Percentiles rank a stretch among this genome's conserved stretches.
These are phyloP conservation scores for Thryonomys swinderianus DNA, from an alignment of 2,113 vertebrate genomes.

Conservation along the genomic window DNA sequence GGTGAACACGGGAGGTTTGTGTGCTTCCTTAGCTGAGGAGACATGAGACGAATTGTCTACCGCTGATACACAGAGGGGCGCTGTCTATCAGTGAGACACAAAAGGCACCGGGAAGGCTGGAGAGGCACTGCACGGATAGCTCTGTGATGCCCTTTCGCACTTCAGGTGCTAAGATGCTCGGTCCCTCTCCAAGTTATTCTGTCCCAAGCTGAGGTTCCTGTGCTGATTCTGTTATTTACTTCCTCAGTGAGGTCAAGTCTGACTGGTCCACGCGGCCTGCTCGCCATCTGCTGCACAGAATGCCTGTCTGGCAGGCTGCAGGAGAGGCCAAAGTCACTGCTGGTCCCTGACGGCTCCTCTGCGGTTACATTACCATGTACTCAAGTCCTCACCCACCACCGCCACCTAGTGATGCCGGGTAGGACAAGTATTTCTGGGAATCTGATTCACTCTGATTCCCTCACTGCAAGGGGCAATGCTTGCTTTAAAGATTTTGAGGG, in stretches of 20 bases:
- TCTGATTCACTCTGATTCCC: not conserved
- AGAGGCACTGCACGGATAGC: not conserved
- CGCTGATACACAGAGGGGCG: not conserved
- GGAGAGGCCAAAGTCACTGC: not conserved
- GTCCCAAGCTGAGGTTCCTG: not conserved
- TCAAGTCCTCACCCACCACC: not conserved
- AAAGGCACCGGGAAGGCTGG: not conserved
- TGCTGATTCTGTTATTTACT: slow-evolving; percentile 9
- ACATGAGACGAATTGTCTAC: not conserved
- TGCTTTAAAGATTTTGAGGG: not conserved
- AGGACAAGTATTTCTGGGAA: not conserved
- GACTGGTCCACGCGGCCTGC: slow-evolving; percentile 1
- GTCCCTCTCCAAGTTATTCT: not conserved
- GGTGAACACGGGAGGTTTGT: slow-evolving; percentile 94
- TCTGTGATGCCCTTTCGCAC: not conserved
- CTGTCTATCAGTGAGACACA: not conserved
- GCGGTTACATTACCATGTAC: rapidly evolving
- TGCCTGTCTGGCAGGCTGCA: not conserved
- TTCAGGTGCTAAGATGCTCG: not conserved
- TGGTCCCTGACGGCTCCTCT: not conserved
- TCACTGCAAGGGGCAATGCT: not conserved
- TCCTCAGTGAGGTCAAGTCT: slow-evolving; percentile 26
- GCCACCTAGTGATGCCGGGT: slow-evolving; percentile 20
- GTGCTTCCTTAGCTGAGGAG: slow-evolving; percentile 95
- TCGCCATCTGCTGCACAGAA: slow-evolving; percentile 56